phyloP scores from a whole-genome alignment of 1,140 invertebrate species.

The Procambarus virginalis region DNA sequence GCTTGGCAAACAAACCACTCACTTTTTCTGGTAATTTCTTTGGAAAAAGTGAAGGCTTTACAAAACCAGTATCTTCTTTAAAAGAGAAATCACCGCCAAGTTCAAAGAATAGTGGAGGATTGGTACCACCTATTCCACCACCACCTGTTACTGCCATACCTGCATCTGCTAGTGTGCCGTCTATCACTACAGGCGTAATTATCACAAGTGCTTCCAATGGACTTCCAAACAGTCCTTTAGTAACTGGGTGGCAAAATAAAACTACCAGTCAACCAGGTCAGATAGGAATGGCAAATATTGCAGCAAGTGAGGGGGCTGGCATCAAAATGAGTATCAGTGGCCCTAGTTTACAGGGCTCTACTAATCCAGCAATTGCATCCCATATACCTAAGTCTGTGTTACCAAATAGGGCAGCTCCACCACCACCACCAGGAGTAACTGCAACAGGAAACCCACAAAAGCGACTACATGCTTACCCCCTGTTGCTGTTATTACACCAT shows the following conservation, averaged over 20 bases:
- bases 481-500: slow-evolving; percentile 54
- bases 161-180: neutral
- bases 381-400: slow-evolving; percentile 30
- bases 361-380: slow-evolving; percentile 62
- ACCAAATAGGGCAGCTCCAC: slow-evolving; percentile 47
- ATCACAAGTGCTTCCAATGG: slow-evolving; percentile 25
- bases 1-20: slow-evolving; percentile 23
- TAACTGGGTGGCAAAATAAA: neutral
- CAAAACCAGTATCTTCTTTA: slow-evolving; percentile 39
- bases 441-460: slow-evolving; percentile 9
- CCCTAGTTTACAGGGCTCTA: slow-evolving; percentile 68
- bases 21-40: slow-evolving; percentile 33
- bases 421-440: slow-evolving; percentile 10
- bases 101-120: neutral
- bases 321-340: slow-evolving; percentile 60
- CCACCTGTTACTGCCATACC: slow-evolving; percentile 13
- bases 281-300: neutral
- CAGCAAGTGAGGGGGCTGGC: slow-evolving; percentile 1
- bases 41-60: slow-evolving; percentile 65
- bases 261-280: slow-evolving; percentile 1
- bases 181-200: neutral
- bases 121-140: slow-evolving; percentile 31
- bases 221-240: neutral
- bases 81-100: slow-evolving; percentile 46
- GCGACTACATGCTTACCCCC: slow-evolving; percentile 20